Base-by-base conservation (phyloP, 2,888 invertebrate species). In the Hedya salicella region DNA sequence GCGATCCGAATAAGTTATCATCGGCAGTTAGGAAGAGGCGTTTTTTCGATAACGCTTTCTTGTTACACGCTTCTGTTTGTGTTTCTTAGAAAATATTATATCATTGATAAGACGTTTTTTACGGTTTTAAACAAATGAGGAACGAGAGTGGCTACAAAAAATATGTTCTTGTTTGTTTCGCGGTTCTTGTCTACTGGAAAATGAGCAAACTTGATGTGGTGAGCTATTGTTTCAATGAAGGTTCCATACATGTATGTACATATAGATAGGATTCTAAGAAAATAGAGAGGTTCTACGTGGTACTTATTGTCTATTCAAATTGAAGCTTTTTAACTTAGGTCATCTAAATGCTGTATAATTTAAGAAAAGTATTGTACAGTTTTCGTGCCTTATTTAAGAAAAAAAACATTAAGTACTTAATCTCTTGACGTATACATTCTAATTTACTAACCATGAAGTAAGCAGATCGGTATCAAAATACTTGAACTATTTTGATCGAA, bases 1-100 rank as follows among this genome's bases (percentile, higher is more conserved):
- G 85, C 80, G 83, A 80, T 79, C 78, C 81, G 84, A 86, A 86
- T 86, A 88, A 87, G 85, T 88, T 88, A 88, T 87, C 87, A 88
- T 86, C 82, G 85, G 86, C 83, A 84, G 84, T 85, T 86, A 85
- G 77, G 82, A 80, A 79, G 77, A 78, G 77, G 73, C 71, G 80
- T 84, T 82, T 87, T 83, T 75, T 72, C 78, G 81, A 84, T 86
- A 85, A 82, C 80, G 73, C 16, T 53, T 46, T 46, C 53, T 60
- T 49, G 16, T 17, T 32, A 36, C 16, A 52, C 48, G 48, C 32
- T 16, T 53, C 17, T 53, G 21, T 48, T 48, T 48, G 48, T 48
- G n/a, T 48, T 48, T 48, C 48, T 39, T 21, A 21, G 36, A 42
- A 52, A 62, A 62, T 52, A 44, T 62, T 52, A 25, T 30, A 42